Percentiles rank a stretch among this genome's conserved stretches.
These are phyloP conservation scores for Tillus elongatus DNA, from an alignment of 2,888 invertebrate species.

Conservation along the genomic window DNA sequence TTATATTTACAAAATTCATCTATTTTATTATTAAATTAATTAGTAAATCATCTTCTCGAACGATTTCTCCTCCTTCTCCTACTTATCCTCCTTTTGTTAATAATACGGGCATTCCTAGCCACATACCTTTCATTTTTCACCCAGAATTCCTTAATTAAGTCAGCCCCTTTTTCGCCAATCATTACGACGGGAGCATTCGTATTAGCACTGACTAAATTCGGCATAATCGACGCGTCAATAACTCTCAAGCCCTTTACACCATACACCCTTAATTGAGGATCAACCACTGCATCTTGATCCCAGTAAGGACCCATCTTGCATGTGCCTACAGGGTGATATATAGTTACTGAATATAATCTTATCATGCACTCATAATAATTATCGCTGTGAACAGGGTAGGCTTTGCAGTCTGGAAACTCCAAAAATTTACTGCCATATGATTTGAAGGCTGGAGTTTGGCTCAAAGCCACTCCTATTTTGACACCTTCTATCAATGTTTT, in stretches of 20 bases:
- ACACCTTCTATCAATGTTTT: conserved; percentile 76
- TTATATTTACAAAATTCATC: no score
- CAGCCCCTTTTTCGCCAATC: conserved; percentile 84
- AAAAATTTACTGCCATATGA: conserved; percentile 64
- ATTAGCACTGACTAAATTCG: conserved; percentile 74
- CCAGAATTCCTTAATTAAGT: conserved; percentile 81
- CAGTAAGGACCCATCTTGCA: conserved; percentile 85
- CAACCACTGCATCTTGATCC: conserved; percentile 77
- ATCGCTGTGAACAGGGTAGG: conserved; percentile 60
- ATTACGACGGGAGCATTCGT: conserved; percentile 82
- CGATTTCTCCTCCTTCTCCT: background rate
- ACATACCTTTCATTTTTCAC: conserved; percentile 40
- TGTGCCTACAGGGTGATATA: conserved; percentile 75
- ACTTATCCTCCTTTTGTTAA: conserved; percentile 12
- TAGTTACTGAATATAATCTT: conserved; percentile 69
- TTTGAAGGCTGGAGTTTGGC: conserved; percentile 67
- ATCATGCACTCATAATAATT: conserved; percentile 84
- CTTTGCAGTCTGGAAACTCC: conserved; percentile 69
- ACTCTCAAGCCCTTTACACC: conserved; percentile 71
- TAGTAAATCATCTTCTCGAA: background rate
- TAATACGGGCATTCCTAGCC: conserved; percentile 7
- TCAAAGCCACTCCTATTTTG: conserved; percentile 73
- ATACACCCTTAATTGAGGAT: conserved; percentile 68
- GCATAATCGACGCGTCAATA: conserved; percentile 81
- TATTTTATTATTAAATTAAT: no score